These are phyloP conservation scores for Apolygus lucorum DNA, from an alignment of 1,140 invertebrate species.

Conservation along the genomic window DNA sequence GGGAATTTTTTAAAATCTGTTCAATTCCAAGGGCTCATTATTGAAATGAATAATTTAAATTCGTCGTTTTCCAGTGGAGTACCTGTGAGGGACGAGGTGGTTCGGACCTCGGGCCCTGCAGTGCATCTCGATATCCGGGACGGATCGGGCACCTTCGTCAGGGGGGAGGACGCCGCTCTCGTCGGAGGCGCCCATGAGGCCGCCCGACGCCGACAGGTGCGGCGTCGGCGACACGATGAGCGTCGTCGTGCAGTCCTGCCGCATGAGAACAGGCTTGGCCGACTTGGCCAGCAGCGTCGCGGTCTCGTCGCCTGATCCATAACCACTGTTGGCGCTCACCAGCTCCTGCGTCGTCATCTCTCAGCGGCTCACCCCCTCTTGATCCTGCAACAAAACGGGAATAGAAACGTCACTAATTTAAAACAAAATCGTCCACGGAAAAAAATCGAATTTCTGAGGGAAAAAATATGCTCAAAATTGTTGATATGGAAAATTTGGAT, in stretches of 20 bases:
- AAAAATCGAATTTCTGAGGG: no score
- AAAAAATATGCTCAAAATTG: no score
- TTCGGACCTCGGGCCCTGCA: slow-evolving; percentile 44
- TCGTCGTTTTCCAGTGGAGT: neutral
- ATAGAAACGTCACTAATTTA: slow-evolving; percentile 8
- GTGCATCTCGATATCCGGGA: slow-evolving; percentile 81
- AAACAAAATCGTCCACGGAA: neutral
- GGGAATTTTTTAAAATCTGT: no score
- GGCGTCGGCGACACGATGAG: slow-evolving; percentile 55
- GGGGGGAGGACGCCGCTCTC: slow-evolving; percentile 52
- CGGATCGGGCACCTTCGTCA: slow-evolving; percentile 56
- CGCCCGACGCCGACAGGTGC: slow-evolving; percentile 57
- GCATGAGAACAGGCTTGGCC: slow-evolving; percentile 64
- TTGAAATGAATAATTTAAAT: no score
- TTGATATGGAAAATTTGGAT: no score
- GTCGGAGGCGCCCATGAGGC: slow-evolving; percentile 58
- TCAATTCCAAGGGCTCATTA: no score
- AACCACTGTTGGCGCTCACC: slow-evolving; percentile 49
- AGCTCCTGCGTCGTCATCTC: slow-evolving; percentile 36
- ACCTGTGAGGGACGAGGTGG: slow-evolving; percentile 37
- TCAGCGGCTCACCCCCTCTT: neutral
- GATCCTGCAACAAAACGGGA: slow-evolving; percentile 8
- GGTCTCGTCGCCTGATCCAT: slow-evolving; percentile 67
- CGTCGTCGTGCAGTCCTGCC: slow-evolving; percentile 70
- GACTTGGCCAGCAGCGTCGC: slow-evolving; percentile 52